Evolutionary conservation across 2,888 invertebrate genomes (phyloP), one percentile per base, ranked within the genome.

Genomic region (Stomorhina lunata): DNA sequence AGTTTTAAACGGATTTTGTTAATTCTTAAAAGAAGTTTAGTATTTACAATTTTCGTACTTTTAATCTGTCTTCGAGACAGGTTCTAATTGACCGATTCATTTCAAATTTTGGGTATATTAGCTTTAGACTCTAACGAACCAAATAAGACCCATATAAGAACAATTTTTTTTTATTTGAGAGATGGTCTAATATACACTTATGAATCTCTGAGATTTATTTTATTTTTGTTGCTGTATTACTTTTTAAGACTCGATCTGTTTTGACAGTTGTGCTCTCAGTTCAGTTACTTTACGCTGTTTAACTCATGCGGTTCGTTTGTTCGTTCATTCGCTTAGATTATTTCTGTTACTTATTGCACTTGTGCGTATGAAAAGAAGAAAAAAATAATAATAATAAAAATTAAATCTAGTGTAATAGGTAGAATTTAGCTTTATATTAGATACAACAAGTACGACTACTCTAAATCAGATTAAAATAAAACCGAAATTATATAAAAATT

Each of bases 231-330:
- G 9, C 27, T 15, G 4, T 25, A 25, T 25, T 55, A 15, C 20
- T 40, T 65, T 55, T 20, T 55, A 22, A 50, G 63, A 55, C 55
- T 45, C 65, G 75, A 75, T 65, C 43, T 65, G 29, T 57, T 57
- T 40, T 73, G 75, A 45, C 65, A 37, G 43, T 55, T 75, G 65
- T 34, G 65, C 75, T 65, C 75, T 15, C 32, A 37, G 45, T 75
- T 75, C 32, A 75, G 75, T 75, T 75, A 65, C 34, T 75, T 75
- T 32, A 25, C 65, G 75, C 12, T 65, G 65, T 45, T 34, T 65
- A 75, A 32, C 22, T 43, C 55, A 65, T 43, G 65, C 75, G 27
- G 65, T 53, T 75, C 75, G 55, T n/a, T 22, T 25, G 65, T 53
- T 75, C 75, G 55, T n/a, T 22, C 32, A 27, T 43, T 25, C 53